Base-by-base conservation (phyloP, 1,140 invertebrate species). In the Papilio polytes region DNA sequence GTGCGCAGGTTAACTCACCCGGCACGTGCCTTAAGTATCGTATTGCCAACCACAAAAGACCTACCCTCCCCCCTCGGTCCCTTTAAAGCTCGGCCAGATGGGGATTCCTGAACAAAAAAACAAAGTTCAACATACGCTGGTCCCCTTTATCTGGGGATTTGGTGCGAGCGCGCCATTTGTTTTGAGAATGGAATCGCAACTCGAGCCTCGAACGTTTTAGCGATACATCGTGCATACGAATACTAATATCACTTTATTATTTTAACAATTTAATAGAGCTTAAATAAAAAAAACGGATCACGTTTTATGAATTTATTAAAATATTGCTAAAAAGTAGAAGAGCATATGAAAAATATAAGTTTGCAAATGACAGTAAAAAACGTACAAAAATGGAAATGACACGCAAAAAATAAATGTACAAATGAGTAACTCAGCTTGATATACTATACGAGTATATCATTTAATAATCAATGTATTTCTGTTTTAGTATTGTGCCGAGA, bases 1-100 rank as follows among this genome's bases (percentile, higher is more conserved):
- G 89, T 88, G 91, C 92, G 92, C 92, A 93, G 92, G 92, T 92
- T 92, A 92, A 90, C 90, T 92, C 89, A 86, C 85, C 85, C 84
- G 83, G 85, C 87, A 93, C 88, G 89, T 91, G 88, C 87, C 87
- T 88, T 88, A 88, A 92, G 89, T 89, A 89, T 90, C 82, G 88
- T 82, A 85, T 82, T 82, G 74, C 84, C 86, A 89, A 87, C 82
- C 85, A 83, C 85, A 84, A 82, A 87, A 83, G 85, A 86, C 80
- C 86, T 81, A 80, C 83, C 81, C 78, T 12, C 76, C 84, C 84
- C 79, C 85, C 84, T 31, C 13, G 66, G 66, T 76, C 76, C 15
- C 81, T 51, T 73, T 44, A 53, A 81, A 81, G 51, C 36, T 31
- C 46, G 12, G 80, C 44, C 66, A 56, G 20, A 12, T 74, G 53